Percentiles rank a stretch among this genome's conserved stretches.
Conservation (phyloP, 2,797 vertebrate species). For the Oryzias dopingdopingensis region DNA sequence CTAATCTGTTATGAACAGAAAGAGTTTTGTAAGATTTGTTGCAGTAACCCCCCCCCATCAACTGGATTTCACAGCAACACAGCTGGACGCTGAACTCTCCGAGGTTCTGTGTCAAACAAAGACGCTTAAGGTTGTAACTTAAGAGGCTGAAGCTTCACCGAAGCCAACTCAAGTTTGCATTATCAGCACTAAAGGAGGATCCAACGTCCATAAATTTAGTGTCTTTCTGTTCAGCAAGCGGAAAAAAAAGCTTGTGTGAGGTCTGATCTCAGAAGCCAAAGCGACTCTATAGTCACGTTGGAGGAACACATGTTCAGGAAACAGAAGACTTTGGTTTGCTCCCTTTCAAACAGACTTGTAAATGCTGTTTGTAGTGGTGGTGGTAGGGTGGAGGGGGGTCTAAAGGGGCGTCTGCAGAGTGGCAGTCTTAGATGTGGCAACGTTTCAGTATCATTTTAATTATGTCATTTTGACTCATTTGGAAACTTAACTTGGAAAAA, state of each 20-base stretch:
- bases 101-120: constrained; percentile 30
- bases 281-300: constrained; percentile 34
- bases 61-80: constrained; percentile 23
- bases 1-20: constrained; percentile 20
- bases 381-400: constrained; percentile 38
- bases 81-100: constrained; percentile 30
- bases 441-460: constrained; percentile 65
- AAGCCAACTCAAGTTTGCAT: constrained; percentile 33
- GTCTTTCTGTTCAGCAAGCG: constrained; percentile 13
- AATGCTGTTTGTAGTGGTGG: constrained; percentile 64
- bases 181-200: constrained; percentile 19
- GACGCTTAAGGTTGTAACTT: constrained; percentile 36
- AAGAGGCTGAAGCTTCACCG: constrained; percentile 30
- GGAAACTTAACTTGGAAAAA: constrained; percentile 31
- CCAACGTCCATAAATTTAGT: constrained; percentile 15
- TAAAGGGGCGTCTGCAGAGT: constrained; percentile 40
- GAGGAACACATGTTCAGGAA: constrained; percentile 64
- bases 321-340: constrained; percentile 53
- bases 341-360: constrained; percentile 62
- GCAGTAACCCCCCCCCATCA: background rate
- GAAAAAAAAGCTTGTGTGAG: constrained; percentile 41
- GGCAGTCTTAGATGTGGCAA: constrained; percentile 65
- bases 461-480: constrained; percentile 48
- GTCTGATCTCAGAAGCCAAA: constrained; percentile 41
- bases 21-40: constrained; percentile 18